A percentile compares a stretch with the other conserved stretches of the same genome.
Evolutionary conservation across 1,140 invertebrate genomes (phyloP).

Genomic region (Drosophila pruinosa): DNA sequence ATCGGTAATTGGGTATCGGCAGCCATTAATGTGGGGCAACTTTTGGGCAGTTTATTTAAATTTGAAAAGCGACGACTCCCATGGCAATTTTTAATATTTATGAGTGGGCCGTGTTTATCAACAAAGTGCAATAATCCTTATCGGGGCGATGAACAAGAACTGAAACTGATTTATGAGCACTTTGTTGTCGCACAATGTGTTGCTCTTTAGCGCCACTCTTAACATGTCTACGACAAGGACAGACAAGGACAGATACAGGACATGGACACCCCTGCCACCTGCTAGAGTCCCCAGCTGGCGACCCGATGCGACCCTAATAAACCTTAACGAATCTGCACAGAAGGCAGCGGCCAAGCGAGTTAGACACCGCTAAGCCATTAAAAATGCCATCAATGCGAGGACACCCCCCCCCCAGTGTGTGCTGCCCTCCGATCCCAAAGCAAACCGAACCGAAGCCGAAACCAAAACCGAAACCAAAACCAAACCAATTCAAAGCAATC

Average conservation of each 20-base stretch:
- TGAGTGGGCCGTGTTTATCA: constrained; percentile 16
- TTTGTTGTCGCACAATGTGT: constrained; percentile 42
- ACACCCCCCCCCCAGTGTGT: constrained; percentile 5
- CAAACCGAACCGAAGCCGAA: constrained; percentile 34
- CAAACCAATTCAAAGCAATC: constrained; percentile 56
- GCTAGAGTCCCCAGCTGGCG: constrained; percentile 13
- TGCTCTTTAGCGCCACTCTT: constrained; percentile 50
- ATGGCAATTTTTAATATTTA: not conserved
- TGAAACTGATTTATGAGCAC: constrained; percentile 68
- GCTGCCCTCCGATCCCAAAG: not conserved
- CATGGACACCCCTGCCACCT: too few species aligned
- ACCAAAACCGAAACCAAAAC: constrained; percentile 35
- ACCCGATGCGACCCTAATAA: constrained; percentile 37
- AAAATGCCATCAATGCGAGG: constrained; percentile 70
- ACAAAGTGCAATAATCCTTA: constrained; percentile 66
- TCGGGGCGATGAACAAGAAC: constrained; percentile 52
- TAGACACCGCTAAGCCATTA: constrained; percentile 64
- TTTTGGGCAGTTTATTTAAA: constrained; percentile 1
- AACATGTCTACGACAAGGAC: constrained; percentile 36
- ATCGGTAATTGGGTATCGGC: not conserved
- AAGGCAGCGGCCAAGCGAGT: constrained; percentile 35
- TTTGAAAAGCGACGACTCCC: constrained; percentile 19
- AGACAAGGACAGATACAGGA: not conserved
- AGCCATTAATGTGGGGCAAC: not conserved
- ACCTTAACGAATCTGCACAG: constrained; percentile 54